Evolutionary conservation across 2,113 vertebrate species (phyloP).

Genomic region (Bujurquina vittata): DNA sequence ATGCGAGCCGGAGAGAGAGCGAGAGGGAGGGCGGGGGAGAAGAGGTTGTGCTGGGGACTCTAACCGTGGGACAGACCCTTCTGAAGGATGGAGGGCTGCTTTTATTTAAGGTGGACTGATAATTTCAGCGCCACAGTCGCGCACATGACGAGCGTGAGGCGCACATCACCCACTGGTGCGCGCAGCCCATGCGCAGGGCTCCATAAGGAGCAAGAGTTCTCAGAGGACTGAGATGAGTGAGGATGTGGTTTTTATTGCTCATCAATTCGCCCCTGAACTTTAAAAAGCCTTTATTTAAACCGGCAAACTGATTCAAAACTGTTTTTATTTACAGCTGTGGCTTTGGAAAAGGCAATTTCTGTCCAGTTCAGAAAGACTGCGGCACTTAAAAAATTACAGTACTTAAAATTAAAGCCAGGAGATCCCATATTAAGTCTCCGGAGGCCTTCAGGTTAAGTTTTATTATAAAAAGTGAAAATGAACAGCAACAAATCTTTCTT

Average conservation of each 20-base stretch:
- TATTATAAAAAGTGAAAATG: not conserved
- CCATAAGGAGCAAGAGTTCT: no score
- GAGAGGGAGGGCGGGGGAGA: not conserved
- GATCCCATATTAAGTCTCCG: no score
- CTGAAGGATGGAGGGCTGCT: constrained; percentile 15
- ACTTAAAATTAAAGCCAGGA: not conserved
- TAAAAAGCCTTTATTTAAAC: no score
- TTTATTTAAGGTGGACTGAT: constrained; percentile 63
- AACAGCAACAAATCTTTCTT: not conserved
- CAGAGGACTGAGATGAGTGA: not conserved
- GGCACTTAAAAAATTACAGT: not conserved
- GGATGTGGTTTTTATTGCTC: not conserved
- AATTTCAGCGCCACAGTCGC: not conserved
- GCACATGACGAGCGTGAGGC: not conserved
- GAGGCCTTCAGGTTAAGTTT: not conserved
- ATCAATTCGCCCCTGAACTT: no score
- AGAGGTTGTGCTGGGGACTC: constrained; percentile 6
- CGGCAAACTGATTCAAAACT: no score
- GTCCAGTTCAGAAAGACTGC: not conserved
- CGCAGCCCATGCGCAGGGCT: no score
- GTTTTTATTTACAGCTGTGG: no score
- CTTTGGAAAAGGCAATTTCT: no score
- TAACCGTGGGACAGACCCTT: constrained; percentile 30
- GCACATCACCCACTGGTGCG: not conserved
- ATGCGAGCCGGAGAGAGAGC: not conserved